Evolutionary conservation across 1,140 invertebrate species (phyloP).

Genomic region (Nasonia vitripennis): DNA sequence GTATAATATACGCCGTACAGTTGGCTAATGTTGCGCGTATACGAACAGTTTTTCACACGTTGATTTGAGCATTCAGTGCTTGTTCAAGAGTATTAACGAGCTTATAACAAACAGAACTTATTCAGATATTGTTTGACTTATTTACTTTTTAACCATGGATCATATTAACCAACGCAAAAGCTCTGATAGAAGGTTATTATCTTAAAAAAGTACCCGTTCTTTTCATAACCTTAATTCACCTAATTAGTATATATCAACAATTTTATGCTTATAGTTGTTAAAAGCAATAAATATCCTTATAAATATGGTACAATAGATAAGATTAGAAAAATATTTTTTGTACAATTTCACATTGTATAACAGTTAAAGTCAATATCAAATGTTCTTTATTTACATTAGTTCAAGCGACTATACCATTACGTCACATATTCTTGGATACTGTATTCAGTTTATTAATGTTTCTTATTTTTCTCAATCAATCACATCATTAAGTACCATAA

Average conservation of each 20-base stretch:
- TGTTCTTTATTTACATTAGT: not conserved
- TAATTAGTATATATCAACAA: not conserved
- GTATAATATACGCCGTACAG: too few relatives aligned
- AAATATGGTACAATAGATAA: too few relatives aligned
- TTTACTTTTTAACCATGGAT: constrained; percentile 10
- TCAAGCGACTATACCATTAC: not conserved
- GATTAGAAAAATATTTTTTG: too few relatives aligned
- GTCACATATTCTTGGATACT: not conserved
- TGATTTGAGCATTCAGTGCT: not conserved
- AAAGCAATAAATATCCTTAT: not conserved
- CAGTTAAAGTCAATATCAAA: not conserved
- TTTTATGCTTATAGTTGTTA: not conserved
- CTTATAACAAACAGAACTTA: not conserved
- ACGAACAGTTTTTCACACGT: not conserved
- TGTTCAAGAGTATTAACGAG: not conserved
- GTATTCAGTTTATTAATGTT: not conserved
- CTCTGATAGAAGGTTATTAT: constrained; percentile 58
- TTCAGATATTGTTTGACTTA: not conserved
- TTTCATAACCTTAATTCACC: not conserved
- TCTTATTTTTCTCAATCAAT: not conserved
- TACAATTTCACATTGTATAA: not conserved
- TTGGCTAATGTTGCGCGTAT: not conserved
- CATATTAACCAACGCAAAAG: constrained; percentile 46
- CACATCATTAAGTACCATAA: not conserved
- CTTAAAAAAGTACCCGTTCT: not conserved